Percentiles rank a stretch among this genome's conserved stretches.
These are phyloP conservation scores for Digitonthophagus gazella DNA, from an alignment of 2,888 invertebrate genomes.

Conservation along the genomic window DNA sequence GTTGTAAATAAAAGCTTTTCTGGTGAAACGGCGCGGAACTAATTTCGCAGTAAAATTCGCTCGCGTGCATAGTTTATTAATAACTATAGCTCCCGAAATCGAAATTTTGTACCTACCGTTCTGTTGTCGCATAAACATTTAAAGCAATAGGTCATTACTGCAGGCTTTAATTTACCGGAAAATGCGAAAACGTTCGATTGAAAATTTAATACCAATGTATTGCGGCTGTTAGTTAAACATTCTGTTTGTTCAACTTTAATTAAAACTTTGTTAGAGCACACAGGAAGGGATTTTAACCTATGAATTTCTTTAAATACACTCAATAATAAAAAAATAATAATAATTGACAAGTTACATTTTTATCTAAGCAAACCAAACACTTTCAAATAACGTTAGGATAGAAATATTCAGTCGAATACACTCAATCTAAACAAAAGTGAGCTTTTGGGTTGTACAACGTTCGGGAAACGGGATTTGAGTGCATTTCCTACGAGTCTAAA, in stretches of 20 bases:
- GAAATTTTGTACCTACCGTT: background rate
- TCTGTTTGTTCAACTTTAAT: too few relatives aligned
- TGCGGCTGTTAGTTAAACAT: too few relatives aligned
- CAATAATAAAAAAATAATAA: too few relatives aligned
- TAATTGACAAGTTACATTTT: too few relatives aligned
- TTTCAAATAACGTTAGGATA: too few relatives aligned
- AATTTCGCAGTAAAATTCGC: background rate
- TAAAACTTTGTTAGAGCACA: background rate
- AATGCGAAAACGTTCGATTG: too few relatives aligned
- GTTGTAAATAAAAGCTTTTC: background rate
- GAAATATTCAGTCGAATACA: background rate
- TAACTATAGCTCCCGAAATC: background rate
- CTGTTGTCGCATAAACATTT: background rate
- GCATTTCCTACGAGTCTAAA: background rate
- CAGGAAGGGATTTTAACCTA: background rate
- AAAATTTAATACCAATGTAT: too few relatives aligned
- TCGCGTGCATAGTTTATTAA: background rate
- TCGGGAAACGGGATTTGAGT: background rate
- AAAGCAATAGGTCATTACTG: too few relatives aligned
- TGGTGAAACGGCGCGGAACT: background rate
- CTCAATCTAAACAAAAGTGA: background rate
- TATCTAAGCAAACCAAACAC: too few relatives aligned
- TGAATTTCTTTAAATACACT: too few relatives aligned
- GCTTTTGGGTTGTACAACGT: background rate
- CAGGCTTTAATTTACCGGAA: too few relatives aligned